These are phyloP conservation scores for Chaetorhynchus papuensis DNA, from an alignment of 2,113 vertebrate genomes.

Conservation along the genomic window DNA sequence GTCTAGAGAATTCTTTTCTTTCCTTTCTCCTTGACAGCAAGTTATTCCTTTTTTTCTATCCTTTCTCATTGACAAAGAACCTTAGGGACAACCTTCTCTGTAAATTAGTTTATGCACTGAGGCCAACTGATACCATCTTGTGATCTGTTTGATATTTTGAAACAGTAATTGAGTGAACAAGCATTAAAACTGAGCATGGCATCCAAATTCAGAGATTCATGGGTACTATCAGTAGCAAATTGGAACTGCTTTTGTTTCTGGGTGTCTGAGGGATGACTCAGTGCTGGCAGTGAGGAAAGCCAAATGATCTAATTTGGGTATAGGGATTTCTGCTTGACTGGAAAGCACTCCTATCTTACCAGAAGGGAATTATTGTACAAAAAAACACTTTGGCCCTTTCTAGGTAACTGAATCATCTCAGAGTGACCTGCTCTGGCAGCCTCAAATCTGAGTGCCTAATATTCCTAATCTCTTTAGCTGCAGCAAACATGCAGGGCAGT, in stretches of 20 bases:
- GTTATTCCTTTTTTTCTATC: background rate
- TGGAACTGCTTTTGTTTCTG: background rate
- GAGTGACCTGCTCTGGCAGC: background rate
- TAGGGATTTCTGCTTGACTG: background rate
- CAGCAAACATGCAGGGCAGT: background rate
- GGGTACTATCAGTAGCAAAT: background rate
- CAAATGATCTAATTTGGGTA: background rate
- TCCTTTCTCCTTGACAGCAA: background rate
- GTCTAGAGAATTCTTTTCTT: background rate
- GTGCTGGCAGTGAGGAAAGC: background rate
- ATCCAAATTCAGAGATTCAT: background rate
- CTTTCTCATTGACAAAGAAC: background rate
- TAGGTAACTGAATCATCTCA: background rate
- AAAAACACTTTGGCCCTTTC: background rate
- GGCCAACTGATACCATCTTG: background rate
- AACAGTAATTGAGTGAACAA: background rate
- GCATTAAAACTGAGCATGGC: background rate
- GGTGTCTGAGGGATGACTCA: background rate
- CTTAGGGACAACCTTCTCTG: background rate
- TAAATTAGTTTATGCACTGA: background rate
- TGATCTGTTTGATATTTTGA: background rate
- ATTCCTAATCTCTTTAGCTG: background rate
- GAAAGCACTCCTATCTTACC: background rate
- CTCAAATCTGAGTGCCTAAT: background rate
- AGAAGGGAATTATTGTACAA: background rate